A percentile compares a stretch with the other conserved stretches of the same genome.
Conservation (phyloP, 2,888 invertebrate genomes). For the Lasioglossum pauxillum region DNA sequence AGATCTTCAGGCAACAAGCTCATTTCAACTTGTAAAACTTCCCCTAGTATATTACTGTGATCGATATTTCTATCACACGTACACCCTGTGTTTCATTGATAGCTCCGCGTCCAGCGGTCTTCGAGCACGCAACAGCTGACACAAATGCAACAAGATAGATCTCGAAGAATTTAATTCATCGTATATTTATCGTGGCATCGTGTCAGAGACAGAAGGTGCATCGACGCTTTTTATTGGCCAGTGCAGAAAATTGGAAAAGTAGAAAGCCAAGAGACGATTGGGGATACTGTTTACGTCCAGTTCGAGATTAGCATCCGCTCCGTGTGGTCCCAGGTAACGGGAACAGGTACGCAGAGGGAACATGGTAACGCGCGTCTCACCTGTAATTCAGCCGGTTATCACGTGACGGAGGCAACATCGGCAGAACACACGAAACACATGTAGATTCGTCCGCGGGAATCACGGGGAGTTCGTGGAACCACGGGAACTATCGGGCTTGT, state of each 20-base stretch:
- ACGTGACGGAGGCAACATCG: constrained; percentile 49
- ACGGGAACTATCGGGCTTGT: background rate
- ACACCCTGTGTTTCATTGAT: background rate
- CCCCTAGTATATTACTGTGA: background rate
- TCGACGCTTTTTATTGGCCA: background rate
- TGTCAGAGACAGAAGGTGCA: background rate
- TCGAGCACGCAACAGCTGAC: constrained; percentile 14
- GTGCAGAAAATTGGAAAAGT: background rate
- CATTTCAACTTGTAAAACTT: background rate
- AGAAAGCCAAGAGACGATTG: background rate
- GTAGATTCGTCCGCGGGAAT: constrained; percentile 5
- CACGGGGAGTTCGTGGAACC: constrained; percentile 9
- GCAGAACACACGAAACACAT: constrained; percentile 24
- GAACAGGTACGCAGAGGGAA: background rate
- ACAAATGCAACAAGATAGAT: background rate
- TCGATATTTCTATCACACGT: background rate
- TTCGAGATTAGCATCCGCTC: background rate
- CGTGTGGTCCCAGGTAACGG: background rate
- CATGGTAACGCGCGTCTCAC: constrained; percentile 31
- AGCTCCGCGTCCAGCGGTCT: background rate
- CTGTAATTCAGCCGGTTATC: constrained; percentile 43
- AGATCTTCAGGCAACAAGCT: background rate
- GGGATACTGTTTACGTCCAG: background rate
- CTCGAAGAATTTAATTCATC: background rate
- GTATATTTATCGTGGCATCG: background rate